Base-by-base conservation (phyloP, 2,888 invertebrate species). In the Galerucella nymphaeae region DNA sequence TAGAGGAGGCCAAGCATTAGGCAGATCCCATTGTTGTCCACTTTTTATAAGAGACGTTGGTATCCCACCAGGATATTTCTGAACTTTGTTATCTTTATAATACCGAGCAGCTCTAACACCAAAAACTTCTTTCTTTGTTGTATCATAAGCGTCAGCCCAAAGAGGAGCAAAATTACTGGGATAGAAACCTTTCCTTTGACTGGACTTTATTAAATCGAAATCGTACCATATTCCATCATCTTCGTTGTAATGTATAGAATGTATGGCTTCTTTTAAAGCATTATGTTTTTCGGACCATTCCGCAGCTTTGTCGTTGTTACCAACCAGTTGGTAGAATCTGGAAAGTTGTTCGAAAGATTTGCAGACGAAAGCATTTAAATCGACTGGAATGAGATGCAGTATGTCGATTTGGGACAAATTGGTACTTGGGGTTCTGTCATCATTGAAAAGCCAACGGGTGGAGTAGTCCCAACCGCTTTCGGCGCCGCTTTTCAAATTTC, bases 381-480 rank as follows among this genome's bases (percentile, higher is more conserved):
- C 96, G 1, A 95, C 95, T 0, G 96, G 95, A 38, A 95, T 87
- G n/a, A 96, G 90, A 68, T 90, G 85, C 55, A 88, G 88, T 0
- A 93, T 92, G 74, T 91, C 89, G 23, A 94, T 90, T 74, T 91
- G 88, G 3, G 89, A 87, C 72, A 96, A 84, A 78, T 90, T 85
- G 6, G 78, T 79, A 75, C 87, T 87, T 77, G 91, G 90, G 45
- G 89, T 88, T 23, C 91, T 91, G 9, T 89, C 86, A 53, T 88
- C 86, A 50, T 85, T 85, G 70, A 91, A 88, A 80, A 94, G 91
- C 96, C 96, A 96, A 23, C 96, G 90, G 1, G 91, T 89, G 2
- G 94, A 94, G 85, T 95, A 96, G 83, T 96, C 96, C 95, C 94
- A 95, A 0, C 96, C 96, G 58, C 93, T 93, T 85, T 96, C 96